These are phyloP conservation scores for Sus cebifrons DNA, from an alignment of 2,797 vertebrate species.

Conservation along the genomic window DNA sequence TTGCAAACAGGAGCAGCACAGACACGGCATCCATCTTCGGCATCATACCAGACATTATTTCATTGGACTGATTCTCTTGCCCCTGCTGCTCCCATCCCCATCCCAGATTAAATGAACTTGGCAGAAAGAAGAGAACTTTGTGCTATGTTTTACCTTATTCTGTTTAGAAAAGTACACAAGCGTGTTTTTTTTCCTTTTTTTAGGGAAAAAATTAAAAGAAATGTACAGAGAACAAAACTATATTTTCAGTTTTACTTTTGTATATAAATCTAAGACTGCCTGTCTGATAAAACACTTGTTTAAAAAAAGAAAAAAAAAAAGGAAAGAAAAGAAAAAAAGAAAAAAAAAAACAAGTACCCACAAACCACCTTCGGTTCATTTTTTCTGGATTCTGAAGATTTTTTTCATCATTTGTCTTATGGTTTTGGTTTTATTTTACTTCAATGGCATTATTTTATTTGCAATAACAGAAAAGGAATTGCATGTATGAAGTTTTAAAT, in stretches of 20 bases:
- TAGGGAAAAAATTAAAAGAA: conserved; percentile 92
- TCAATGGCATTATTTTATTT: conserved; percentile 95
- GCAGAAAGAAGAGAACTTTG: conserved; percentile 85
- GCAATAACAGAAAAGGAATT: conserved; percentile 89
- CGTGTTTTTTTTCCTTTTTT: conserved; percentile 92
- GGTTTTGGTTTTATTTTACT: conserved; percentile 92
- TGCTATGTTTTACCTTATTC: conserved; percentile 90
- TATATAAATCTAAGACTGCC: conserved; percentile 99
- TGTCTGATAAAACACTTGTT: conserved; percentile 91
- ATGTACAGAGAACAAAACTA: conserved; percentile 99
- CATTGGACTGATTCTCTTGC: conserved; percentile 95
- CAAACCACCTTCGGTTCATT: conserved; percentile 92
- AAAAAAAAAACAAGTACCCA: conserved; percentile 77
- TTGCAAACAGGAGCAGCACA: conserved; percentile 91
- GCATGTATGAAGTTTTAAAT: conserved; percentile 88
- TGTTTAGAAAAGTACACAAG: conserved; percentile 90
- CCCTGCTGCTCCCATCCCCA: conserved; percentile 43
- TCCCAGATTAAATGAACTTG: conserved; percentile 82
- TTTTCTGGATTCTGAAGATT: conserved; percentile 97
- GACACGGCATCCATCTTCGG: conserved; percentile 97
- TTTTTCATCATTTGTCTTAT: conserved; percentile 94
- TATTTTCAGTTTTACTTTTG: conserved; percentile 99
- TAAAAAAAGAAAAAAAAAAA: conserved; percentile 63
- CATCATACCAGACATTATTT: conserved; percentile 97
- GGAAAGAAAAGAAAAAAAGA: conserved; percentile 44